A percentile compares a stretch with the other conserved stretches of the same genome.
These are phyloP conservation scores for Drosophila robusta DNA, from an alignment of 2,888 invertebrate species.

Conservation along the genomic window DNA sequence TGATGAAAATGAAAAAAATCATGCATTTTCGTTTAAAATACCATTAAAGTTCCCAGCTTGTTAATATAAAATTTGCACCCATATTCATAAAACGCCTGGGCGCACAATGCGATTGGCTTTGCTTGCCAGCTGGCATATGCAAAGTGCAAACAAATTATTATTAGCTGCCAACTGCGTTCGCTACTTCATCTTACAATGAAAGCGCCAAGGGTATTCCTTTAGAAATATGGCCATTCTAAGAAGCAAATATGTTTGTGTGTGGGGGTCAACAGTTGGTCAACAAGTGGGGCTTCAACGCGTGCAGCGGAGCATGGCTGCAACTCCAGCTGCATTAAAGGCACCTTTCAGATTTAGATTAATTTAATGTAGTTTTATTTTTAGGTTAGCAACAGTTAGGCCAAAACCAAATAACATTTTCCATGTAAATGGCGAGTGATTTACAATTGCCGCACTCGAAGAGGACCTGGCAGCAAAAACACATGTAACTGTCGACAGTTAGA, in stretches of 20 bases:
- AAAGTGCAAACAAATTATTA: constrained; percentile 79
- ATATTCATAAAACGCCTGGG: constrained; percentile 1
- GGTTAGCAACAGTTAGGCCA: constrained; percentile 57
- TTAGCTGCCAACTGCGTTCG: constrained; percentile 74
- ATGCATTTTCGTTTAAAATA: not conserved
- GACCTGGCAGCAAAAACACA: constrained; percentile 46
- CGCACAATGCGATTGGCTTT: constrained; percentile 37
- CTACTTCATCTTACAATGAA: constrained; percentile 74
- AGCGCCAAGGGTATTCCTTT: constrained; percentile 69
- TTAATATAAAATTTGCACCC: not conserved
- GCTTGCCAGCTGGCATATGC: constrained; percentile 71
- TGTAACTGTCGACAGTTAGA: constrained; percentile 52
- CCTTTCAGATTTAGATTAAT: constrained; percentile 11
- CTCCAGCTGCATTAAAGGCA: constrained; percentile 30
- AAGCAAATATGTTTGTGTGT: constrained; percentile 28
- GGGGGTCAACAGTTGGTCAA: constrained; percentile 26
- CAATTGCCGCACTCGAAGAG: constrained; percentile 50
- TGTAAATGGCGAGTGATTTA: constrained; percentile 68
- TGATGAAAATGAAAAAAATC: not conserved
- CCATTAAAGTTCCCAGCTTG: not conserved
- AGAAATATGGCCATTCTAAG: constrained; percentile 51
- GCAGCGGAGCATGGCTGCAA: constrained; percentile 48
- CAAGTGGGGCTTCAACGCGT: constrained; percentile 59
- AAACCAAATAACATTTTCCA: constrained; percentile 52
- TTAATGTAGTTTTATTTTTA: not conserved